phyloP scores from a whole-genome alignment of 2,888 invertebrate genomes.

The Synergus japonicus region DNA sequence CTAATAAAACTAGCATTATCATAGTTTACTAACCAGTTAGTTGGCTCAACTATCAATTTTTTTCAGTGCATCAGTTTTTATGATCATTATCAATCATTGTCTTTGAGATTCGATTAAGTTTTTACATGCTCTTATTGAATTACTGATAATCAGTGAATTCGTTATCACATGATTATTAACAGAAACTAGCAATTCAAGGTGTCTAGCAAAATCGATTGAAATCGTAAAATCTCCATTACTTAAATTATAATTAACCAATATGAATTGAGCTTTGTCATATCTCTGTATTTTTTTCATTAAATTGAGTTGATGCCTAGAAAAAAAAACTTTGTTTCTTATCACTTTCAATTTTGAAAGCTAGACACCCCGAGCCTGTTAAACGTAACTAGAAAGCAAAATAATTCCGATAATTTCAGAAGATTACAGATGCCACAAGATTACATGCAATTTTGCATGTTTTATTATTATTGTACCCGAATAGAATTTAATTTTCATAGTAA shows the following conservation, averaged over 20 bases:
- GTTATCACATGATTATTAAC: constrained; percentile 30
- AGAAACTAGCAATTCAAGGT: constrained; percentile 28
- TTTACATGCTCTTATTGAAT: constrained; percentile 42
- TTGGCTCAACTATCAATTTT: no score
- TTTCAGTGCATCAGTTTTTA: constrained; percentile 57
- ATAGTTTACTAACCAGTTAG: no score
- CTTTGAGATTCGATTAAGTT: constrained; percentile 11
- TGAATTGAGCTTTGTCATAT: background rate
- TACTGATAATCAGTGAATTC: constrained; percentile 15
- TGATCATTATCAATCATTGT: constrained; percentile 20
- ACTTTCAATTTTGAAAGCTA: constrained; percentile 10
- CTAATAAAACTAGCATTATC: no score
- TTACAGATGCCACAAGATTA: constrained; percentile 23
- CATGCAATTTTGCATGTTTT: constrained; percentile 39
- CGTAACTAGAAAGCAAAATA: constrained; percentile 26
- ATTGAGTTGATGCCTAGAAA: background rate
- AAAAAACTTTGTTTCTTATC: background rate
- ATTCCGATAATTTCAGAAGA: constrained; percentile 20
- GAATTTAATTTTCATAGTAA: background rate
- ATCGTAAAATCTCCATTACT: background rate
- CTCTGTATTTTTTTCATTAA: background rate
- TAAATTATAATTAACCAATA: background rate
- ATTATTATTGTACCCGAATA: background rate
- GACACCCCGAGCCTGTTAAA: constrained; percentile 30
- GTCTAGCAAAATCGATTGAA: constrained; percentile 3